Conservation (phyloP, 1,140 invertebrate species). For the Zaprionus gabonicus region DNA sequence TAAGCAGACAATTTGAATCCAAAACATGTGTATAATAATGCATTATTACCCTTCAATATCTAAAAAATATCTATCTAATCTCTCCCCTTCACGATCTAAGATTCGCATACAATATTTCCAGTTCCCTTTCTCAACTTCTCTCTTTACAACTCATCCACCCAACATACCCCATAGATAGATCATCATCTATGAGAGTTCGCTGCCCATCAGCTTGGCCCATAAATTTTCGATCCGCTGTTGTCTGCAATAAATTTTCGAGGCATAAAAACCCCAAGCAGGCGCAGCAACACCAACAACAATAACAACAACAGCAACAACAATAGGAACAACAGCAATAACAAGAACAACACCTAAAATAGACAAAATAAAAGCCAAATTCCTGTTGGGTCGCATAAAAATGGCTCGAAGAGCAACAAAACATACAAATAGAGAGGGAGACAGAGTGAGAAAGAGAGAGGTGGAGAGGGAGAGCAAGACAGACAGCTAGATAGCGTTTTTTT, state of each 20-base stretch:
- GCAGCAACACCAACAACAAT: conserved; percentile 13
- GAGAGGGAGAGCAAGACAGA: background rate
- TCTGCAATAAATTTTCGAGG: conserved; percentile 77
- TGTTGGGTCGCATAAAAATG: conserved; percentile 71
- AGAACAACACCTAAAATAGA: conserved; percentile 75
- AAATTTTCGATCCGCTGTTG: conserved; percentile 70
- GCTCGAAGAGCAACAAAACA: conserved; percentile 48
- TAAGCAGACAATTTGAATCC: no score
- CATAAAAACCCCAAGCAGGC: conserved; percentile 61
- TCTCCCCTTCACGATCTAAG: no score
- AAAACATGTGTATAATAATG: no score
- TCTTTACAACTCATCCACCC: background rate
- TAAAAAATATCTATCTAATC: no score
- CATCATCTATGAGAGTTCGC: background rate
- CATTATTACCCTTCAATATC: no score
- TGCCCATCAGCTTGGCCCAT: conserved; percentile 46
- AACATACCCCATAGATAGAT: background rate
- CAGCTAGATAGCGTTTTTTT: conserved; percentile 34
- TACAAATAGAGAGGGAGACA: conserved; percentile 28
- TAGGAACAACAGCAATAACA: conserved; percentile 10
- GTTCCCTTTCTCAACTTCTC: background rate
- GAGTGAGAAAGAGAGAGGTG: conserved; percentile 20
- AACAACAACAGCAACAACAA: conserved; percentile 29
- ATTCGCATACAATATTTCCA: background rate
- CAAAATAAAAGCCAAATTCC: conserved; percentile 65